Base-by-base conservation (phyloP, 1,140 invertebrate genomes). In the Trachymyrmex septentrionalis region DNA sequence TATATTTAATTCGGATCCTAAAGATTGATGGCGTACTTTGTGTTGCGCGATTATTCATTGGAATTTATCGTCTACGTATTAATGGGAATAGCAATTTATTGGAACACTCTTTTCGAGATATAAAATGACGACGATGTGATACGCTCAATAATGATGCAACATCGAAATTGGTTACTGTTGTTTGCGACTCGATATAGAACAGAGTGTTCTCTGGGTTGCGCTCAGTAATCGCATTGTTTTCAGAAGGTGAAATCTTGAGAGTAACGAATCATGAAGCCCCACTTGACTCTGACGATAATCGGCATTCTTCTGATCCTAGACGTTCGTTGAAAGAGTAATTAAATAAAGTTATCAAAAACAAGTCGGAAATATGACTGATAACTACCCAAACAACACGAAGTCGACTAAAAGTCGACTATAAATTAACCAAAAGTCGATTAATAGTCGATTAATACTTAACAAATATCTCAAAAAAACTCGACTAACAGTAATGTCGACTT, bases 241-340 rank as follows among this genome's bases (percentile, higher is more conserved):
- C 38, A 38, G 53, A 21, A 75, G 27, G 30, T 85, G 59, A 78
- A 66, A 73, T 50, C 7, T 73, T 19, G 9, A 61, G 24, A 78
- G 38, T 78, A 16, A 16, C n/a, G 24, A 5, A 67, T 10, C 16
- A 85, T 85, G 82, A 64, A 78, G 30, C 10, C 9, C 5, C 24
- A 61, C 1, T 48, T 86, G 50, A 24, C 0, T 24, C 61, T 90
- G 63, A 30, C 14, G 19, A 71, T 30, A 24, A 87, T 90, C n/a
- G 50, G 59, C 9, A 53, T 55, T 53, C 86, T 92, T 61, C 27
- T 92, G 19, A 91, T 90, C 78, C 64, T 90, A 87, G 86, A 92
- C 86, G 91, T 92, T 92, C 86, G 90, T 92, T 91, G 86, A 91
- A 61, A 90, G 86, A 89, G 82, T 91, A 89, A 90, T 90, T 87